These are phyloP conservation scores for Aphelenchoides fujianensis DNA, from an alignment of 1,140 invertebrate species.

Conservation along the genomic window DNA sequence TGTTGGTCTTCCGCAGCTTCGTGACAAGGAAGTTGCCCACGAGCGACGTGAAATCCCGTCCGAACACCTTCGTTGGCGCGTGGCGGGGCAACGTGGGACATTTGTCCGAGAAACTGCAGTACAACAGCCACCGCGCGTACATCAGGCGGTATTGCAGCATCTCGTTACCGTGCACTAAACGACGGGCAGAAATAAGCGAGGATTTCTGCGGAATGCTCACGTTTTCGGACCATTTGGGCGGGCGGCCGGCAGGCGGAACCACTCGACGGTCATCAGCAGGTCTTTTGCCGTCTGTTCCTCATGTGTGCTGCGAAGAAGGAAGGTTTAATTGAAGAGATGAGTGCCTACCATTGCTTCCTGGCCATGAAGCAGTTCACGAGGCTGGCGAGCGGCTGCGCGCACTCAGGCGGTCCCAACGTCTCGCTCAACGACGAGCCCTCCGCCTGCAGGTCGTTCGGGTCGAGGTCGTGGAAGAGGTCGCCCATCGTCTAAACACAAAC, in stretches of 20 bases:
- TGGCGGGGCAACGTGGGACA: slow-evolving; percentile 13
- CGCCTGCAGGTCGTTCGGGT: not conserved
- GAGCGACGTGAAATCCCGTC: slow-evolving; percentile 17
- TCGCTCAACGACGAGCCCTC: not conserved
- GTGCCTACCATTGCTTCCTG: not conserved
- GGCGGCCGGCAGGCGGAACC: not conserved
- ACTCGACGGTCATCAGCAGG: not conserved
- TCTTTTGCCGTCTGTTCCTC: slow-evolving; percentile 6
- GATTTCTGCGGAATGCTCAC: not conserved
- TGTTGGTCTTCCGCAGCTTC: slow-evolving; percentile 4
- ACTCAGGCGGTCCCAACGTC: not conserved
- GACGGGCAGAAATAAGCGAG: not conserved
- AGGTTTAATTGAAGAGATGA: not conserved
- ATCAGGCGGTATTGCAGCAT: slow-evolving; percentile 24
- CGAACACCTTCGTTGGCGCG: slow-evolving; percentile 12
- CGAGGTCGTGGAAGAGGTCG: slow-evolving; percentile 3
- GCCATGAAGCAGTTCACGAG: not conserved
- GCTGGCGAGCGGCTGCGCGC: not conserved
- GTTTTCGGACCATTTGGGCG: not conserved
- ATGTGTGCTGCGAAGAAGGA: not conserved
- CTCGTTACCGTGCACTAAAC: slow-evolving; percentile 21
- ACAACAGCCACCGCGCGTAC: slow-evolving; percentile 30
- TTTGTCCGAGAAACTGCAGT: slow-evolving; percentile 19
- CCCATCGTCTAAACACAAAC: not conserved
- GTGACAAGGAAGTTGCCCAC: slow-evolving; percentile 15